Base-by-base conservation (phyloP, 2,797 vertebrate genomes). In the Psittacula echo region DNA sequence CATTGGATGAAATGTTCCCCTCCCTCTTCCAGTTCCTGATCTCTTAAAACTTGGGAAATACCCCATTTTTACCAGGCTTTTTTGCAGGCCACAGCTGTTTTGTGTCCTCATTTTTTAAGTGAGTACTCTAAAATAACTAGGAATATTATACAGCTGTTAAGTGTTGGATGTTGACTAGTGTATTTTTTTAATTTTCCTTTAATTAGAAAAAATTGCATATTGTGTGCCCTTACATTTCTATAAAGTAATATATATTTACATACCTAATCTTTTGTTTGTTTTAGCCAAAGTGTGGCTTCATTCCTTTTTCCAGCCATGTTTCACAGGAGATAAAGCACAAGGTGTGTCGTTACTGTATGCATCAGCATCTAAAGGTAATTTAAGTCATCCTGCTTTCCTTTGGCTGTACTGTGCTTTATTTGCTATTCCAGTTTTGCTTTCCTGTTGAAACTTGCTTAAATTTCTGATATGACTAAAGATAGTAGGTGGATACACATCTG, bases 331-430 rank as follows among this genome's bases (percentile, higher is more conserved):
- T 99, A 95, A 99, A 99, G 97, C 98, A 98, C 92, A 99, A 98
- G 97, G 98, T 99, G 94, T 99, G 99, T 94, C 98, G 99, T 60
- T 99, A 99, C 97, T 99, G 99, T 96, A 99, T 99, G 99, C 99
- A 99, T 97, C 99, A 99, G 96, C 99, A 99, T 97, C 98, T 99
- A 94, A 99, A 99, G 99, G 99, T 99, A 97, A 98, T 88, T n/a
- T 22, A 61, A 58, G n/a, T 75, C 39, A 70, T 34, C 5, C 26
- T 45, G 47, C 78, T 90, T 81, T 66, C 48, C 44, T 80, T 50
- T 89, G 58, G 16, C 64, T 42, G 23, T 14, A 4, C 11, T 32
- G 37, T n/a, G 51, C 62, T 90, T 54, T 81, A 70, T 82, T 92
- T 94, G 66, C 48, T 71, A 9, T 79, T 88, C 50, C 48, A 89